Conservation (phyloP, 2,888 invertebrate species). For the Eristalis intricaria region DNA sequence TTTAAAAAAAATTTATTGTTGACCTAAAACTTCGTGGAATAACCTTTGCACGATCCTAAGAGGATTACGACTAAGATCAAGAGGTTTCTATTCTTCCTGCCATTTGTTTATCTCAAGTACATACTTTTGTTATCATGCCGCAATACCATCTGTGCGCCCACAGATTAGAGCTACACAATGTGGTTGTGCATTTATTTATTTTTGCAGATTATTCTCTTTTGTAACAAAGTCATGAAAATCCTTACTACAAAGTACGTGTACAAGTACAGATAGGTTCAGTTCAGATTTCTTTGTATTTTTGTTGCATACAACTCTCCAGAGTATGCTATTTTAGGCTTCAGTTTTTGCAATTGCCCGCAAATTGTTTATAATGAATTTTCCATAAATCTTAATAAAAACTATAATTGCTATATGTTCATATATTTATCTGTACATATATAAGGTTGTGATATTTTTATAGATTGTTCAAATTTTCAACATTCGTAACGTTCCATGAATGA, state of each 20-base stretch:
- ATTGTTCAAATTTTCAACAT: conserved; percentile 16
- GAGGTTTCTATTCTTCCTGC: conserved; percentile 39
- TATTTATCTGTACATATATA: neutral
- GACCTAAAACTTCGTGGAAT: neutral
- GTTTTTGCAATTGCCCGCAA: neutral
- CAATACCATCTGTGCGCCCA: neutral
- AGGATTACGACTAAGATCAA: conserved; percentile 51
- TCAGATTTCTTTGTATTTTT: too few relatives aligned
- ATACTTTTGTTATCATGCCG: conserved; percentile 15
- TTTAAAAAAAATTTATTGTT: neutral
- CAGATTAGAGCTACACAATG: conserved; percentile 14
- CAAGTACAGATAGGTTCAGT: too few relatives aligned
- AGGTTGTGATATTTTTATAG: neutral
- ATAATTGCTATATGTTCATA: neutral
- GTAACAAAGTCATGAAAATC: neutral
- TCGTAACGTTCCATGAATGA: conserved; percentile 46
- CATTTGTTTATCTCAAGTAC: conserved; percentile 48
- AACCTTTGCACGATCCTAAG: conserved; percentile 20
- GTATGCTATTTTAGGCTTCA: neutral
- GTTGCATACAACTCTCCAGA: neutral
- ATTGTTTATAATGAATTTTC: neutral
- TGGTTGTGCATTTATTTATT: conserved; percentile 44
- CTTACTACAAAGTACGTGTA: neutral
- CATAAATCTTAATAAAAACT: neutral
- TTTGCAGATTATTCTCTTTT: conserved; percentile 34